Conservation (phyloP, 2,113 vertebrate genomes). For the Salvelinus sp. region DNA sequence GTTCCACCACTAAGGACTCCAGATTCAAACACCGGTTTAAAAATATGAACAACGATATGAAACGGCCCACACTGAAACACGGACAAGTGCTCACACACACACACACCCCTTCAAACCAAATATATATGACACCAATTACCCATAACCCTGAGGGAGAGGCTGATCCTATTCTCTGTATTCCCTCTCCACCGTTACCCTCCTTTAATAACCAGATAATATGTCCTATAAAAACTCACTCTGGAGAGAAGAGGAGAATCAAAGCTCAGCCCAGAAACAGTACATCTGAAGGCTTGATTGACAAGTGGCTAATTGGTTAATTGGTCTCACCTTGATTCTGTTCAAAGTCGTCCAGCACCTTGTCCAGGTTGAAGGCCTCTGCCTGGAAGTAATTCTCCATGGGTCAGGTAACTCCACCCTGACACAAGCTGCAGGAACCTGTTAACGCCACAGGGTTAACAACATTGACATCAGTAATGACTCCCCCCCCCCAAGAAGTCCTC, state of each 20-base stretch:
- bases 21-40: neutral
- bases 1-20: neutral
- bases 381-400: conserved; percentile 99
- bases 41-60: neutral
- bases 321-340: conserved; percentile 97
- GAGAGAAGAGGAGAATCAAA: no score
- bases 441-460: neutral
- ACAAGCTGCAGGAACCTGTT: conserved; percentile 78
- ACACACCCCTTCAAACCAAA: conserved; percentile 9
- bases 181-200: conserved; percentile 23
- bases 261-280: no score
- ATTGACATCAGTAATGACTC: neutral
- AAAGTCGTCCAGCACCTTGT: conserved; percentile 99
- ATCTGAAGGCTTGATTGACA: no score
- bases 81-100: neutral
- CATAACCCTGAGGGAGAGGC: conserved; percentile 1
- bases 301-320: neutral
- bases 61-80: neutral
- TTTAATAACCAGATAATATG: no score
- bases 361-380: conserved; percentile 98
- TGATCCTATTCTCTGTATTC: conserved; percentile 55
- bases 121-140: conserved; percentile 52
- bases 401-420: conserved; percentile 85
- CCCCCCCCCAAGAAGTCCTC: conserved; percentile 59
- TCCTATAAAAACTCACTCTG: no score